Evolutionary conservation across 37 sponge, comb jelly and placozoan species (phyloP).

Genomic region (Spongia lamella): DNA sequence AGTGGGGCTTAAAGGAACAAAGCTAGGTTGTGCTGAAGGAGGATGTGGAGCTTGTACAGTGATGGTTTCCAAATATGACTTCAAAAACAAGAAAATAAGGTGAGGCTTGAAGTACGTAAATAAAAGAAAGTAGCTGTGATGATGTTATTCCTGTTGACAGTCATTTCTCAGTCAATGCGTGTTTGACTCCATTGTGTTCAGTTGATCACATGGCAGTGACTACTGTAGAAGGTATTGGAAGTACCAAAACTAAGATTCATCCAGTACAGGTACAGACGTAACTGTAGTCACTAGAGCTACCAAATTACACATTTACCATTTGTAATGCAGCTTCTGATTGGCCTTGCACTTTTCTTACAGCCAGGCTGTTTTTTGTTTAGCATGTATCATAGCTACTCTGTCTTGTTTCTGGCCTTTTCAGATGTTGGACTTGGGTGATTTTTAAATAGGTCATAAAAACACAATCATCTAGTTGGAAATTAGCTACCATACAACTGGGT

Average conservation of each 20-base stretch:
- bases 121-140: too few relatives aligned
- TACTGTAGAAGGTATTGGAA: slow-evolving; percentile 91
- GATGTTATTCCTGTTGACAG: slow-evolving; percentile 3
- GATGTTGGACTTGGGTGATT: too few relatives aligned
- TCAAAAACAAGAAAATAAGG: slow-evolving; percentile 20
- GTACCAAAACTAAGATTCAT: slow-evolving; percentile 51
- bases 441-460: too few relatives aligned
- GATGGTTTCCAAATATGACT: slow-evolving; percentile 74
- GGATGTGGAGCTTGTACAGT: slow-evolving; percentile 95
- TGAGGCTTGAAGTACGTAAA: not conserved
- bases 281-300: too few relatives aligned
- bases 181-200: slow-evolving; percentile 77
- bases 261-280: slow-evolving; percentile 79
- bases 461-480: too few relatives aligned
- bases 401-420: too few relatives aligned
- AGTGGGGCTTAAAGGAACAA: slow-evolving; percentile 81
- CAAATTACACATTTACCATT: too few relatives aligned
- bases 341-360: too few relatives aligned
- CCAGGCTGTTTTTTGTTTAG: too few relatives aligned
- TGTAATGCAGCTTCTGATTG: too few relatives aligned
- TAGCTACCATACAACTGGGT: too few relatives aligned
- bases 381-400: too few relatives aligned
- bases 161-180: slow-evolving; percentile 79
- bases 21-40: slow-evolving; percentile 89
- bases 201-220: slow-evolving; percentile 81